Evolutionary conservation across 2,113 vertebrate species (phyloP).

Genomic region (Diphyllodes magnificus): DNA sequence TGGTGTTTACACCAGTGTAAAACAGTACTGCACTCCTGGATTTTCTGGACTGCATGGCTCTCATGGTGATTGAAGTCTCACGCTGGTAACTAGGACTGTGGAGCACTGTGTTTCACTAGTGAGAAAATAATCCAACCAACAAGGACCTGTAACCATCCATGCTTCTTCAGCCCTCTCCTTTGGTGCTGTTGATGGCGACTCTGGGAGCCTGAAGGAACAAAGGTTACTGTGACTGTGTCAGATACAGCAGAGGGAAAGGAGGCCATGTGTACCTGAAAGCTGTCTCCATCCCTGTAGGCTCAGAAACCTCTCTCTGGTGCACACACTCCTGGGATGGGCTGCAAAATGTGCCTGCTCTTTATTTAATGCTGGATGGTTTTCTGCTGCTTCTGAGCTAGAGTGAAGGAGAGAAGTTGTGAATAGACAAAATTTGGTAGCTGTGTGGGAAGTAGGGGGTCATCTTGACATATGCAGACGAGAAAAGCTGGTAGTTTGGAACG

Average conservation of each 20-base stretch:
- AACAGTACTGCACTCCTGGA: not conserved
- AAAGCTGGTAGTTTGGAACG: not conserved
- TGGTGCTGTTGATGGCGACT: not conserved
- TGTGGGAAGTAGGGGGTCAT: not conserved
- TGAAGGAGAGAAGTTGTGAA: not conserved
- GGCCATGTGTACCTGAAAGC: not conserved
- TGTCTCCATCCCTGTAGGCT: rapidly evolving
- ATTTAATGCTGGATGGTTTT: not conserved
- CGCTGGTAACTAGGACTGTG: not conserved
- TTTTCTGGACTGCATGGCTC: not conserved
- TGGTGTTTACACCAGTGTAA: not conserved
- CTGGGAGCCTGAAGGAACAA: not conserved
- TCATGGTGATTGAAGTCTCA: not conserved
- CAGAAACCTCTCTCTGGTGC: not conserved
- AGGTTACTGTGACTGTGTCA: not conserved
- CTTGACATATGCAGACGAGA: not conserved
- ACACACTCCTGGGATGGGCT: not conserved
- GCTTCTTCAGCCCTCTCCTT: not conserved
- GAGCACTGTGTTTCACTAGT: not conserved
- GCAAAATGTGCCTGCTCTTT: not conserved
- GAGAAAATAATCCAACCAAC: not conserved
- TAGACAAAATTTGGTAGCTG: not conserved
- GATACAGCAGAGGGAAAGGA: not conserved
- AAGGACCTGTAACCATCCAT: not conserved
- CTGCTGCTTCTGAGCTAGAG: not conserved